Conservation (phyloP, 1,140 invertebrate species). For the Magallana angulata region DNA sequence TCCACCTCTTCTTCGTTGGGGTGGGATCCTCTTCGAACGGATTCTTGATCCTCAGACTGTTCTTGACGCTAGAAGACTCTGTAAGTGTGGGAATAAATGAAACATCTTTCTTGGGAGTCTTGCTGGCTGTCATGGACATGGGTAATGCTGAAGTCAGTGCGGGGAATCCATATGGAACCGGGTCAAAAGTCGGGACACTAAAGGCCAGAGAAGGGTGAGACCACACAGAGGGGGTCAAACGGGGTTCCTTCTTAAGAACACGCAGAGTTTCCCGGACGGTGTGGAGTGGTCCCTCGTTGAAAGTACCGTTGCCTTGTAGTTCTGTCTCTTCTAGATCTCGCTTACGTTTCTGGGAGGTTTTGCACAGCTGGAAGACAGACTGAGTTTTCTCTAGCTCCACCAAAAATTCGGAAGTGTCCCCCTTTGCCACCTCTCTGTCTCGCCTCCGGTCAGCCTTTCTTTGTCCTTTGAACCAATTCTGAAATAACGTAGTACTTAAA, state of each 20-base stretch:
- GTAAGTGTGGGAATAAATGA: not conserved
- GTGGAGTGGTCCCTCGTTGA: not conserved
- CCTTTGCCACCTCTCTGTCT: not conserved
- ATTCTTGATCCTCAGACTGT: not conserved
- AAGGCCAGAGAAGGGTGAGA: not conserved
- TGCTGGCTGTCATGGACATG: not conserved
- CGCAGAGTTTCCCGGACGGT: not conserved
- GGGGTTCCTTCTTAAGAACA: not conserved
- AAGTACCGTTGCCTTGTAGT: not conserved
- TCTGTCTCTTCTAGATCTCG: not conserved
- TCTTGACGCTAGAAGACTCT: not conserved
- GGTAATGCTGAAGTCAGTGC: not conserved
- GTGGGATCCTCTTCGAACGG: not conserved
- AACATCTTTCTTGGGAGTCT: not conserved
- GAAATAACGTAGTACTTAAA: not conserved
- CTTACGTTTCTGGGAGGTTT: not conserved
- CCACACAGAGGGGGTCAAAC: not conserved
- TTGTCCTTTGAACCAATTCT: slow-evolving; percentile 3
- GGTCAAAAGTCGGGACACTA: not conserved
- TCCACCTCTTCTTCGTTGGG: not conserved
- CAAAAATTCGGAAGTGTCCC: not conserved
- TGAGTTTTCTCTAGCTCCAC: not conserved
- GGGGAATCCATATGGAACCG: not conserved
- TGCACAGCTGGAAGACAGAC: not conserved
- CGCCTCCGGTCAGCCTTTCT: not conserved